phyloP scores from a whole-genome alignment of 1,140 invertebrate genomes.

The Brachionus koreanus region DNA sequence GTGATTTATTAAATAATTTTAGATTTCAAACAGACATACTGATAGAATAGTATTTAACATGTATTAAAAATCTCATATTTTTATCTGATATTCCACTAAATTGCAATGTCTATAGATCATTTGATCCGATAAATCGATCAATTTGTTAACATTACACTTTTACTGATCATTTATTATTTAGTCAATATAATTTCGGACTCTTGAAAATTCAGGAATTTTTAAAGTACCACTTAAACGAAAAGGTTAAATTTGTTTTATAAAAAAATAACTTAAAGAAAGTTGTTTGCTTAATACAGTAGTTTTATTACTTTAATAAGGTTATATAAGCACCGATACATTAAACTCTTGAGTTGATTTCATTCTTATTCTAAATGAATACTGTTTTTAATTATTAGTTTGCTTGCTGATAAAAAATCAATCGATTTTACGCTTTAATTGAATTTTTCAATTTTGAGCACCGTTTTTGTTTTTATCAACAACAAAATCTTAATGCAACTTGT shows the following conservation, averaged over 20 bases:
- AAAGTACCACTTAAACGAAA: neutral
- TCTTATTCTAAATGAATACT: neutral
- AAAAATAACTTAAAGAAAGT: neutral
- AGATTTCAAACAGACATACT: neutral
- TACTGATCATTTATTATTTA: neutral
- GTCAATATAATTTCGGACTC: neutral
- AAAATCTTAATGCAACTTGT: neutral
- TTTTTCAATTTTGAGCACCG: constrained; percentile 1
- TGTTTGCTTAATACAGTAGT: neutral
- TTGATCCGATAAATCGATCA: neutral
- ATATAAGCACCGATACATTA: constrained; percentile 7
- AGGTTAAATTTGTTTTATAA: neutral
- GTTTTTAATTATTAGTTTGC: neutral
- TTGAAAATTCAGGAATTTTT: neutral
- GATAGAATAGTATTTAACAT: neutral
- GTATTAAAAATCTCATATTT: neutral
- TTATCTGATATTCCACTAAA: constrained; percentile 27
- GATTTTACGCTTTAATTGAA: constrained; percentile 26
- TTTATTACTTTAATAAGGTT: neutral
- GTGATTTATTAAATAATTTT: constrained; percentile 29
- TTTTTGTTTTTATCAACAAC: neutral
- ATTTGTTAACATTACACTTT: neutral
- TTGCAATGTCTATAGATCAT: neutral
- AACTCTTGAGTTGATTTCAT: neutral
- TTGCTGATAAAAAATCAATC: constrained; percentile 29